Conservation (phyloP, 2,888 invertebrate genomes). For the Copidosoma aretas region DNA sequence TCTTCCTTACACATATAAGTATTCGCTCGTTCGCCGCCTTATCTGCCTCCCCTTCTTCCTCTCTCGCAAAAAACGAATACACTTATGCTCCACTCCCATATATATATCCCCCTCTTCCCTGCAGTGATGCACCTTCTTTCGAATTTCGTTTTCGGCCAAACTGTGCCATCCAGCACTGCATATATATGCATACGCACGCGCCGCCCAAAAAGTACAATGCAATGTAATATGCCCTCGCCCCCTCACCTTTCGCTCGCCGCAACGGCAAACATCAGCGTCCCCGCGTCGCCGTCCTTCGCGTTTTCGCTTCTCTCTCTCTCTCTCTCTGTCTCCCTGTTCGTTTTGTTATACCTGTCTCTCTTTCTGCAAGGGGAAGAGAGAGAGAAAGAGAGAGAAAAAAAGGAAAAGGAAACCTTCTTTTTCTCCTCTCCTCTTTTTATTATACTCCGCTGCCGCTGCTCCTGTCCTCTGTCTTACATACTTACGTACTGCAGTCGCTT, state of each 20-base stretch:
- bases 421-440: background rate
- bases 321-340: background rate
- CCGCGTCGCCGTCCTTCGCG: background rate
- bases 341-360: background rate
- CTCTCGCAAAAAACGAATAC: background rate
- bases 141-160: no score
- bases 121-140: no score
- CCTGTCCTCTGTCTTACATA: no score
- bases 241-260: background rate
- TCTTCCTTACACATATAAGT: constrained; percentile 8
- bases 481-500: background rate
- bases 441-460: no score
- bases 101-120: no score
- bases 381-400: no score
- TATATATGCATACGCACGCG: background rate
- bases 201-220: background rate
- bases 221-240: background rate
- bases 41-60: constrained; percentile 1
- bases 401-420: background rate
- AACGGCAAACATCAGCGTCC: background rate
- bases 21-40: background rate
- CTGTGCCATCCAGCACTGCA: background rate
- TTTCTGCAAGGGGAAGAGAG: background rate
- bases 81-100: background rate
- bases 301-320: background rate